A percentile compares a stretch with the other conserved stretches of the same genome.
Conservation (phyloP, 2,113 vertebrate species). For the Phrynosoma platyrhinos region DNA sequence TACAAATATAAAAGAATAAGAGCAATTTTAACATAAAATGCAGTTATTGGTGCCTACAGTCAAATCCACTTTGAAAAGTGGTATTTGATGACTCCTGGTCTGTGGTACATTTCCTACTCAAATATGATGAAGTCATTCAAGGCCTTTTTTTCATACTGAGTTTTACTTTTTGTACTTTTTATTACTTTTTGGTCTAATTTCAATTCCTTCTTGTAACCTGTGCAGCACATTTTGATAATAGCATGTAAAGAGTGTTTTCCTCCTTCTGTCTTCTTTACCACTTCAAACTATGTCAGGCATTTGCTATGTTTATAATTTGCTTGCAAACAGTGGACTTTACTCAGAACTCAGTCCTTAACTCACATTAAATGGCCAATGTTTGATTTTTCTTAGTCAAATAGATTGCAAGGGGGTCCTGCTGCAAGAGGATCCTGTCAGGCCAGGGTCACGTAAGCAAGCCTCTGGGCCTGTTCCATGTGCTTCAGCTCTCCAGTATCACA, state of each 20-base stretch:
- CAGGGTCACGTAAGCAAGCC: background rate
- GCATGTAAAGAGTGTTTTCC: background rate
- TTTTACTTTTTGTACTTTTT: background rate
- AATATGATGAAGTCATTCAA: background rate
- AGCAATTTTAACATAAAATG: background rate
- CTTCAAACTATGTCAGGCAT: background rate
- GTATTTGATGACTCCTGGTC: too few species aligned
- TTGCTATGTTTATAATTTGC: background rate
- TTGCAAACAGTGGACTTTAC: background rate
- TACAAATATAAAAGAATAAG: background rate
- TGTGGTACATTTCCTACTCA: background rate
- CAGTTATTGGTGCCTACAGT: background rate
- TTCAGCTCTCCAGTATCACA: background rate
- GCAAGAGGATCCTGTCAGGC: background rate
- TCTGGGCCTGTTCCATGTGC: background rate
- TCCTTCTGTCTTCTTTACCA: background rate
- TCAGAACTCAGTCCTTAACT: background rate
- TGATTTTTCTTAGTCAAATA: background rate
- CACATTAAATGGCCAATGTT: background rate
- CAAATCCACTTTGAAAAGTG: background rate
- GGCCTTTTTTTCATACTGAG: background rate
- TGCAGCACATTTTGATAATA: background rate
- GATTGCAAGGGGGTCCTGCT: background rate
- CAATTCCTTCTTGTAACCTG: background rate
- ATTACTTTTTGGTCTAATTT: background rate